Percentiles rank a stretch among this genome's conserved stretches.
Evolutionary conservation across 2,888 invertebrate genomes (phyloP).

Genomic region (Malthinus seriepunctatus): DNA sequence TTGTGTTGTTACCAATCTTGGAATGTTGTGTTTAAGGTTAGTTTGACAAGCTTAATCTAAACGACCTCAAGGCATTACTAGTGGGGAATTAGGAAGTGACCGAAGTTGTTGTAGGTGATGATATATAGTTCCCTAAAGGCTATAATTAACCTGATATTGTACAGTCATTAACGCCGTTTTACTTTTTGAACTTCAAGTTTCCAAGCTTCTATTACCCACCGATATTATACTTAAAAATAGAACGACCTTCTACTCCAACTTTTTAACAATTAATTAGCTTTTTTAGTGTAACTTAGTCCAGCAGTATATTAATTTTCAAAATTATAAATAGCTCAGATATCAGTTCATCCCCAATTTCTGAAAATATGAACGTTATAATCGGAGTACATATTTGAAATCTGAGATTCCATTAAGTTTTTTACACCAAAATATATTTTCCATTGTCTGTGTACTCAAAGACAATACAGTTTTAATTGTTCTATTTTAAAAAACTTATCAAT

Average conservation of each 20-base stretch:
- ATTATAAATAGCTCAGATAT: no score
- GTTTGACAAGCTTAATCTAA: slow-evolving; percentile 29
- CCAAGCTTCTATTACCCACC: slow-evolving; percentile 20
- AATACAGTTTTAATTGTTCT: no score
- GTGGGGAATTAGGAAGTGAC: slow-evolving; percentile 38
- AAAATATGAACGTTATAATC: no score
- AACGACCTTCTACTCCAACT: slow-evolving; percentile 3
- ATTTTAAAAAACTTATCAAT: no score
- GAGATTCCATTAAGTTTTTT: no score
- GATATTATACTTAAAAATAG: slow-evolving; percentile 14
- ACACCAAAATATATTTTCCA: no score
- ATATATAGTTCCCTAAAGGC: slow-evolving; percentile 40
- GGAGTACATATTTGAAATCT: no score
- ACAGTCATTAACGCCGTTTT: slow-evolving; percentile 34
- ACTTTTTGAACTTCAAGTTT: slow-evolving; percentile 20
- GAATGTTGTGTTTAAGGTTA: slow-evolving; percentile 32
- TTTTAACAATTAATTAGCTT: no score
- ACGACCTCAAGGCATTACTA: slow-evolving; percentile 32
- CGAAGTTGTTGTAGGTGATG: slow-evolving; percentile 39
- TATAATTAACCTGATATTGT: slow-evolving; percentile 41
- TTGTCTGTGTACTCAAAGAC: no score
- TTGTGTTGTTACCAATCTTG: slow-evolving; percentile 26
- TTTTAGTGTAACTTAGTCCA: no score
- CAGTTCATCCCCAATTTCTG: no score
- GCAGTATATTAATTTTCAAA: no score